A percentile compares a stretch with the other conserved stretches of the same genome.
phyloP scores from a whole-genome alignment of 2,113 vertebrate species.

The Muscicapa adusta region DNA sequence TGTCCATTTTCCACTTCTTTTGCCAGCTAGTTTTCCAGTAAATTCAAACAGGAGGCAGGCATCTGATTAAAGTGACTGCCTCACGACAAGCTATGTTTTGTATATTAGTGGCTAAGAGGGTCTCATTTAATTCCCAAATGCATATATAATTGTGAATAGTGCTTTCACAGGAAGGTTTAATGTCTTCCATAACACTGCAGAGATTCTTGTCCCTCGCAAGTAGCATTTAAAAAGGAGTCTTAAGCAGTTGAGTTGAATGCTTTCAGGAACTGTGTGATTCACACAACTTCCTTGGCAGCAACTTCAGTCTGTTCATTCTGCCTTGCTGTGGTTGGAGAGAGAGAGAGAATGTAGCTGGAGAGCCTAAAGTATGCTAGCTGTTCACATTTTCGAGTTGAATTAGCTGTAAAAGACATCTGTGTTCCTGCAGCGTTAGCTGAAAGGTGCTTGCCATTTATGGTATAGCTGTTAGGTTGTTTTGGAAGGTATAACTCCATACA shows the following conservation, averaged over 20 bases:
- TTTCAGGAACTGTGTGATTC: conserved; percentile 26
- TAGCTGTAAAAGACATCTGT: conserved; percentile 30
- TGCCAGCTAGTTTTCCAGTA: conserved; percentile 47
- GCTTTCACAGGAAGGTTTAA: background rate
- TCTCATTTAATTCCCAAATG: conserved; percentile 8
- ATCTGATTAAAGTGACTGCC: conserved; percentile 6
- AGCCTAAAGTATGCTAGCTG: background rate
- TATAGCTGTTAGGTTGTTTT: conserved; percentile 6
- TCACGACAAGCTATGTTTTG: conserved; percentile 24
- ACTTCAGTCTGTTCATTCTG: conserved; percentile 22
- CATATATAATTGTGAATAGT: conserved; percentile 2
- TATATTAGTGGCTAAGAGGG: background rate
- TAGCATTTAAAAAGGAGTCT: background rate
- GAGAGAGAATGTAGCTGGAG: conserved; percentile 5
- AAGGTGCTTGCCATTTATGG: background rate
- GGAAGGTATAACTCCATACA: background rate
- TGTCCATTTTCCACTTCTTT: conserved; percentile 39
- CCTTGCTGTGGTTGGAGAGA: conserved; percentile 13
- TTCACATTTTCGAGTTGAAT: conserved; percentile 38
- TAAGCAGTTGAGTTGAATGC: background rate
- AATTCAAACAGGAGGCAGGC: conserved; percentile 15
- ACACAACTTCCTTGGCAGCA: conserved; percentile 23
- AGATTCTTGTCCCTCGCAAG: background rate
- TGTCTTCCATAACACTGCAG: background rate
- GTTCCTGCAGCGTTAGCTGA: background rate